Percentiles rank a stretch among this genome's conserved stretches.
Evolutionary conservation across 1,140 invertebrate genomes (phyloP).

Genomic region (Magallana gigas): DNA sequence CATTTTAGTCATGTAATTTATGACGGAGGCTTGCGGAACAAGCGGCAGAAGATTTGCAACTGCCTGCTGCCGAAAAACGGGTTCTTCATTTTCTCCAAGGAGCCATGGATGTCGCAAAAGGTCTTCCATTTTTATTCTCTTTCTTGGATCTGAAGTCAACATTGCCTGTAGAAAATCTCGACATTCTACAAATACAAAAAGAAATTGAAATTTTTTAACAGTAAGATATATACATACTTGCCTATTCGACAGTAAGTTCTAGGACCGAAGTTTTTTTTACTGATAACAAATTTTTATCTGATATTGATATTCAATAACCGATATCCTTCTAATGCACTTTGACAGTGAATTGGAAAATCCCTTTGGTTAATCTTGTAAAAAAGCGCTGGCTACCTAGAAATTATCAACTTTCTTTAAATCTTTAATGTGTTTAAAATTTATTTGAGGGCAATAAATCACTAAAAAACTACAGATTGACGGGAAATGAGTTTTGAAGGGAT

Average conservation of each 20-base stretch:
- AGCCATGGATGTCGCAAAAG: constrained; percentile 70
- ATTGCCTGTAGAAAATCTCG: constrained; percentile 69
- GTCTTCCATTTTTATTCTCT: constrained; percentile 70
- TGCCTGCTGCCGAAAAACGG: constrained; percentile 57
- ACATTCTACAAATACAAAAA: constrained; percentile 64
- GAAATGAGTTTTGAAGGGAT: not conserved
- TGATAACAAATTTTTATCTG: not conserved
- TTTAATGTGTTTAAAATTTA: not conserved
- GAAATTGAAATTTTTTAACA: too few relatives aligned
- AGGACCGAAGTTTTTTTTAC: too few relatives aligned
- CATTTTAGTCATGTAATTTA: constrained; percentile 69
- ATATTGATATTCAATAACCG: not conserved
- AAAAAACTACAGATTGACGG: not conserved
- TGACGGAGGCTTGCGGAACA: constrained; percentile 59
- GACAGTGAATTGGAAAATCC: not conserved
- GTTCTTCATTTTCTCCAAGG: constrained; percentile 53
- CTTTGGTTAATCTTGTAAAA: not conserved
- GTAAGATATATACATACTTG: too few relatives aligned
- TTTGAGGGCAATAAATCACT: not conserved
- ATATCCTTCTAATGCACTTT: not conserved
- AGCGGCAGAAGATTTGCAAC: constrained; percentile 56
- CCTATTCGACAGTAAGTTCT: too few relatives aligned
- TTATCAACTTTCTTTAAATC: constrained; percentile 28
- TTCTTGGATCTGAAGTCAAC: constrained; percentile 63
- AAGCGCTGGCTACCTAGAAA: not conserved